Evolutionary conservation across 2,113 vertebrate genomes (phyloP), one percentile per base, ranked within the genome.

Genomic region (Dunckerocampus dactyliophorus): DNA sequence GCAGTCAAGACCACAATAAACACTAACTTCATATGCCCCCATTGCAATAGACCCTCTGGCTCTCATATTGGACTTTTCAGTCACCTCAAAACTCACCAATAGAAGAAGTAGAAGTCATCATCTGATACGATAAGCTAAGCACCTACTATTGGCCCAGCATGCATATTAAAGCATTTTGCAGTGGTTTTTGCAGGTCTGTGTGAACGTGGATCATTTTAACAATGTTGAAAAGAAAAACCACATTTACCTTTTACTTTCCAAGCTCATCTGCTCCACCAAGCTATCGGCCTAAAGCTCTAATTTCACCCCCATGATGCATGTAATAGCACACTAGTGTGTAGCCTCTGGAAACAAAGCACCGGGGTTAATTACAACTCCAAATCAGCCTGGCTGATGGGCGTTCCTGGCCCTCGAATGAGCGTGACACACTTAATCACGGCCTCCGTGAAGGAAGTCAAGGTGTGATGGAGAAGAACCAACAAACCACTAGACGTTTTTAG

Each of bases 341-440:
- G 82, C 72, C 85, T 83, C 80, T 16, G 17, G 77, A 65, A 75
- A 87, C 78, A 81, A 81, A 75, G 54, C 66, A 74, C 80, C 77
- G 75, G 74, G 85, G 87, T 84, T 85, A 86, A 88, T 88, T 89
- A 87, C 85, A 71, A 74, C 68, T 66, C 77, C 84, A 78, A 85
- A 87, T 88, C 85, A 89, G 81, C 39, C 80, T 37, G 61, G 75
- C 57, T 60, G 39, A 63, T 86, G 83, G 86, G 39, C 39, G 39
- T 43, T 14, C 4, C 39, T 4, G 3, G 39, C 39, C 86, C 82
- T 68, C 71, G 28, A 43, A 61, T 69, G 64, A 62, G 63, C 75
- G 71, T 58, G 42, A 58, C 48, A 6, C 65, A 61, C 69, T 75
- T 74, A 80, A 83, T 82, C 77, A 85, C 67, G 67, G 78, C 71